phyloP scores from a whole-genome alignment of 2,888 invertebrate genomes.

The Drosophila robusta region DNA sequence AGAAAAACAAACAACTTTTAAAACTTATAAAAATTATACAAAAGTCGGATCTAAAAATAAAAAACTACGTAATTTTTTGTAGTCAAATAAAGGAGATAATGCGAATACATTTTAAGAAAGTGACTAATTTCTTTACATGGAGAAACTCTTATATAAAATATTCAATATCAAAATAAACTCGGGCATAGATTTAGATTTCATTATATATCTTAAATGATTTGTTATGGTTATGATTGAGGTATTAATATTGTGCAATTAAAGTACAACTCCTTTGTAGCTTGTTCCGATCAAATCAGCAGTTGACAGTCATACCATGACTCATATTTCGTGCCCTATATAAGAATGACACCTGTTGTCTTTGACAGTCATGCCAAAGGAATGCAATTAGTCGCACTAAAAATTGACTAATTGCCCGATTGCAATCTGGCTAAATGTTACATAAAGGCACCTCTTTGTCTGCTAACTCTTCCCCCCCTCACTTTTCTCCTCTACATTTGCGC shows the following conservation, averaged over 20 bases:
- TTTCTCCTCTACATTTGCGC: not conserved
- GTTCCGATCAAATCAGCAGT: not conserved
- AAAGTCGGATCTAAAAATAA: no score
- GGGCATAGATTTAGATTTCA: no score
- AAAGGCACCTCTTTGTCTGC: slow-evolving; percentile 1
- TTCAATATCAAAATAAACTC: no score
- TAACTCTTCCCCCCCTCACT: not conserved
- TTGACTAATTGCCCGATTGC: slow-evolving; percentile 38
- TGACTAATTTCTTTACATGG: no score
- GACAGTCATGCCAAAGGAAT: slow-evolving; percentile 34
- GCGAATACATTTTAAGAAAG: no score
- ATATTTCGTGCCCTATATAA: slow-evolving; percentile 10
- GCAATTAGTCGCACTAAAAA: slow-evolving; percentile 45
- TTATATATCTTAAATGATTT: no score
- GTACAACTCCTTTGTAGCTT: slow-evolving; percentile 10
- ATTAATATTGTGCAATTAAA: not conserved
- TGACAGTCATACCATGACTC: slow-evolving; percentile 28
- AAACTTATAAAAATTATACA: no score
- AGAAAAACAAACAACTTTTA: no score
- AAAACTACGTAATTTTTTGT: no score
- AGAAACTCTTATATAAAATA: no score
- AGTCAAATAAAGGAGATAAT: no score
- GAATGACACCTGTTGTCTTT: slow-evolving; percentile 29
- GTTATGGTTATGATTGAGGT: no score
- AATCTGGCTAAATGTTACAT: slow-evolving; percentile 5